Evolutionary conservation across 1,140 invertebrate genomes (phyloP).

Genomic region (Rhopalosiphum maidis): DNA sequence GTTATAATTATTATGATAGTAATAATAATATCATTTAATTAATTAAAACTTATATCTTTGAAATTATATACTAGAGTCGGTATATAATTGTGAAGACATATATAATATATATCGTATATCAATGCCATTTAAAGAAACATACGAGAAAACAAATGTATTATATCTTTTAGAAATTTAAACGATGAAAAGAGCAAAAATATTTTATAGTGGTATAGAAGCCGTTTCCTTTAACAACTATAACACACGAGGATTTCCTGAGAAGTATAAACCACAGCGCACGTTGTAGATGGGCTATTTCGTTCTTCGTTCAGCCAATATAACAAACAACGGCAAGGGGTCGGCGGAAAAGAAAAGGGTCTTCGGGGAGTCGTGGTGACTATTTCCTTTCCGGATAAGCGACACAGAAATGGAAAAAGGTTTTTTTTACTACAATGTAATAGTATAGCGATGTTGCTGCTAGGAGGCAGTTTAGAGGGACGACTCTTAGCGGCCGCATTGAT

Average conservation of each 20-base stretch:
- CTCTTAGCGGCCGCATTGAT: constrained; percentile 45
- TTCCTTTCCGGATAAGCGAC: constrained; percentile 45
- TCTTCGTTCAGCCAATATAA: constrained; percentile 17
- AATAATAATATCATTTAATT: not conserved
- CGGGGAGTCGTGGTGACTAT: constrained; percentile 52
- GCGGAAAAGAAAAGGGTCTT: constrained; percentile 44
- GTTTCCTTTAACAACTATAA: constrained; percentile 29
- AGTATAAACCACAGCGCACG: constrained; percentile 26
- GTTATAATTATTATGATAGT: not conserved
- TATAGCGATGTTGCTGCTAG: not conserved
- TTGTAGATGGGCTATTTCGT: constrained; percentile 24
- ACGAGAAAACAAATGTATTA: not conserved
- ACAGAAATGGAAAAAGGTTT: constrained; percentile 49
- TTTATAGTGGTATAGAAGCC: not conserved
- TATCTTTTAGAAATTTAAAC: not conserved
- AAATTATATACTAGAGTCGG: too few relatives aligned
- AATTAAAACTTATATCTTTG: not conserved
- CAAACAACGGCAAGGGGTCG: not conserved
- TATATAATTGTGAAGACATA: not conserved
- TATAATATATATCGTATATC: not conserved
- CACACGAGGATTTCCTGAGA: constrained; percentile 37
- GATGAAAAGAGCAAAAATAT: not conserved
- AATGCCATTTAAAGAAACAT: not conserved
- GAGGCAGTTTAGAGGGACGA: constrained; percentile 48
- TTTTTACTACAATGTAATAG: constrained; percentile 48